A percentile compares a stretch with the other conserved stretches of the same genome.
These are phyloP conservation scores for Caretta caretta DNA, from an alignment of 2,113 vertebrate genomes.

Conservation along the genomic window DNA sequence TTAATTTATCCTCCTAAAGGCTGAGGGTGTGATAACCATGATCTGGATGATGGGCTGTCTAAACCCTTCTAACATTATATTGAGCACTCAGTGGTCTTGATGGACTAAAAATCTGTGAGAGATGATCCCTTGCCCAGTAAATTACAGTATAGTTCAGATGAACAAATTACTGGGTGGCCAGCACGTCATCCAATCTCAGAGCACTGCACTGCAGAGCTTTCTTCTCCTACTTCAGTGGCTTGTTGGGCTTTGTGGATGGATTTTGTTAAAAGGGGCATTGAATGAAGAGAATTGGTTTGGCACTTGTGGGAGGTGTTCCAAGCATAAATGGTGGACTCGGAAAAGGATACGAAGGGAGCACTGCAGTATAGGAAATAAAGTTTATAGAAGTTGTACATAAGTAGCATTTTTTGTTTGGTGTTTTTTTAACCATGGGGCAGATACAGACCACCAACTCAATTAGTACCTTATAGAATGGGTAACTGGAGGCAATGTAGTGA, in stretches of 20 bases:
- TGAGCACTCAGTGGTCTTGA: background rate
- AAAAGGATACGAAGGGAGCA: background rate
- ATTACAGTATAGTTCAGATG: background rate
- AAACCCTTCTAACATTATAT: slow-evolving; percentile 16
- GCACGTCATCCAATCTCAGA: background rate
- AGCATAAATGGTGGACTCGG: background rate
- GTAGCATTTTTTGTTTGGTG: background rate
- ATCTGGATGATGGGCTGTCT: background rate
- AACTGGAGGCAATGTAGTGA: background rate
- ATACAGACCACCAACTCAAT: background rate
- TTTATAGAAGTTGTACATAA: background rate
- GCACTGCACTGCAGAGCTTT: background rate
- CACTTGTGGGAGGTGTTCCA: background rate
- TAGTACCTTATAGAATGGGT: background rate
- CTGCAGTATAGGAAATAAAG: background rate
- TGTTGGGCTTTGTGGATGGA: background rate
- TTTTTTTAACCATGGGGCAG: background rate
- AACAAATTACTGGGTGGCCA: background rate
- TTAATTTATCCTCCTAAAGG: background rate
- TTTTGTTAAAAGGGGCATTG: background rate
- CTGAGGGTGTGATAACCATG: background rate
- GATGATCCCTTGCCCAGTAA: background rate
- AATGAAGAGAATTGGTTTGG: background rate
- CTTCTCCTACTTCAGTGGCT: background rate
- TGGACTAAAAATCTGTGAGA: background rate